Evolutionary conservation across 2,888 invertebrate genomes (phyloP).

Genomic region (Melolontha melolontha): DNA sequence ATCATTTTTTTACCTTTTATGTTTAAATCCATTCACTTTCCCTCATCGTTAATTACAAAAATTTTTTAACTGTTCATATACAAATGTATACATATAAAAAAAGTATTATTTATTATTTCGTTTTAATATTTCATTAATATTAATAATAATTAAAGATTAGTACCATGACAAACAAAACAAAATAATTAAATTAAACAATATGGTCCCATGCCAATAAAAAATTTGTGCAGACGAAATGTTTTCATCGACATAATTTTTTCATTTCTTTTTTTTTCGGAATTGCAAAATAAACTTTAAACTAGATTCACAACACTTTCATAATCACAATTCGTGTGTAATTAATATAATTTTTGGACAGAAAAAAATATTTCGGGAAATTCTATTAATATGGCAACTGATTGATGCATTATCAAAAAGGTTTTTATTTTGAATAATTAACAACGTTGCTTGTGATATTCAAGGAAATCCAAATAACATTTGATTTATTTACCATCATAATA

Average conservation of each 20-base stretch:
- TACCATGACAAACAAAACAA: conserved; percentile 24
- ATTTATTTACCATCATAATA: conserved; percentile 10
- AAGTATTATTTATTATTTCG: conserved; percentile 13
- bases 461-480: conserved; percentile 29
- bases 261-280: not conserved
- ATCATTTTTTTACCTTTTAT: conserved; percentile 7
- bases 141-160: conserved; percentile 38
- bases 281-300: conserved; percentile 37
- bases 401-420: not conserved
- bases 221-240: conserved; percentile 24
- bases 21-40: too few relatives aligned
- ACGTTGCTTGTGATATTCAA: not conserved
- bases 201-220: conserved; percentile 38
- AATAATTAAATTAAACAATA: conserved; percentile 33
- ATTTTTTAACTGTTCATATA: too few relatives aligned
- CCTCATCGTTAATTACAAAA: too few relatives aligned
- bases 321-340: conserved; percentile 39
- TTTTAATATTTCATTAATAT: conserved; percentile 35
- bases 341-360: conserved; percentile 4
- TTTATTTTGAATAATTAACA: conserved; percentile 20
- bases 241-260: conserved; percentile 19
- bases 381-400: conserved; percentile 32
- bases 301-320: conserved; percentile 33
- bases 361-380: conserved; percentile 11
- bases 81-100: too few relatives aligned